Evolutionary conservation across 2,888 invertebrate species (phyloP).

Genomic region (Drosophila paucipuncta): DNA sequence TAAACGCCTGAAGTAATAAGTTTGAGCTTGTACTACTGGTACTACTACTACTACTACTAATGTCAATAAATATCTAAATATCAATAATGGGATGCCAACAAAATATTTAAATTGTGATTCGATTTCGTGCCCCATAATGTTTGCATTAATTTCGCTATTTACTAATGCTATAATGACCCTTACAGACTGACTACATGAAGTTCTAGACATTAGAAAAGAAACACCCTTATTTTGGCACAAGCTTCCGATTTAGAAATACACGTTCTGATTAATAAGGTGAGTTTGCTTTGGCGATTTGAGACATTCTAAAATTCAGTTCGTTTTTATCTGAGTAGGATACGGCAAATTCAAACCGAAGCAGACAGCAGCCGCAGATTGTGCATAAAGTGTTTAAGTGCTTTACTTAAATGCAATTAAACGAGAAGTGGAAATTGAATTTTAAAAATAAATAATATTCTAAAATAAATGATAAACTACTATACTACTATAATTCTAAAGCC

Average conservation of each 20-base stretch:
- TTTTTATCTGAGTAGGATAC: not conserved
- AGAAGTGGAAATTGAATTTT: slow-evolving; percentile 15
- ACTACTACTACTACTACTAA: too few species aligned
- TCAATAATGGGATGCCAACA: not conserved
- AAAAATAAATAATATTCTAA: not conserved
- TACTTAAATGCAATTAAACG: slow-evolving; percentile 38
- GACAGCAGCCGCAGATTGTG: slow-evolving; percentile 25
- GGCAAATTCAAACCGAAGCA: not conserved
- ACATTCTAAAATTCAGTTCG: not conserved
- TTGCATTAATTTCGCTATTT: not conserved
- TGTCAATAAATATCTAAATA: too few species aligned
- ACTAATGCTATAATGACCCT: not conserved
- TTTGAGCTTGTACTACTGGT: too few species aligned
- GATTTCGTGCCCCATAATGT: not conserved
- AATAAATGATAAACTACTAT: not conserved
- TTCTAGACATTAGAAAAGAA: not conserved
- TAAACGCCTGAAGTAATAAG: too few species aligned
- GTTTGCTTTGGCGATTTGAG: not conserved
- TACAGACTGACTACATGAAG: not conserved
- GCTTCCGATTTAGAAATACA: not conserved
- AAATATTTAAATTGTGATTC: not conserved
- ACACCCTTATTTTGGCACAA: not conserved
- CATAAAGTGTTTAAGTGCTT: slow-evolving; percentile 30
- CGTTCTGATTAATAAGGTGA: not conserved
- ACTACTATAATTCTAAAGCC: not conserved